Percentiles rank a stretch among this genome's conserved stretches.
These are phyloP conservation scores for Notarius lentiginosus DNA, from an alignment of 2,113 vertebrate species.

Conservation along the genomic window DNA sequence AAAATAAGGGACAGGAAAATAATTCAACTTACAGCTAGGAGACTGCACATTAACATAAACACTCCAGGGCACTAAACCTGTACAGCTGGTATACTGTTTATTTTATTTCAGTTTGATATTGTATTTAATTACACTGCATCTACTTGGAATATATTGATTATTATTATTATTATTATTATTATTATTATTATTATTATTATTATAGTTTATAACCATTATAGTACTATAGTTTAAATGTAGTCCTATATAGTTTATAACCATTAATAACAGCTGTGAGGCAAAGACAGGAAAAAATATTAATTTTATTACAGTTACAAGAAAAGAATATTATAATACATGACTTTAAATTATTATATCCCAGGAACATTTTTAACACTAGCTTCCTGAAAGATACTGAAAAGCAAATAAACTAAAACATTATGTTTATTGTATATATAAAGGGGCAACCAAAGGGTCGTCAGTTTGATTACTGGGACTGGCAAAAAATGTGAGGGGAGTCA, in stretches of 20 bases:
- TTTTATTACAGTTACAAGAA: background rate
- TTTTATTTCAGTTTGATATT: background rate
- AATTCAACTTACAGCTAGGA: background rate
- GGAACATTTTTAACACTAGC: background rate
- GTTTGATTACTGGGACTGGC: too few relatives aligned
- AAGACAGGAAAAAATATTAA: background rate
- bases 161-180: background rate
- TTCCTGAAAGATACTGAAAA: background rate
- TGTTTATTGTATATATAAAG: background rate
- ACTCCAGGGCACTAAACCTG: background rate
- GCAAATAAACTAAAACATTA: background rate
- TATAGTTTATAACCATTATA: too few relatives aligned
- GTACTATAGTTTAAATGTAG: background rate
- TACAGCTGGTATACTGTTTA: background rate
- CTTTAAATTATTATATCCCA: background rate
- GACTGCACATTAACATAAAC: background rate
- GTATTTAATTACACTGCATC: background rate
- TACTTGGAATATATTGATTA: background rate
- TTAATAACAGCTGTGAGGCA: background rate
- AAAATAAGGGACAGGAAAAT: background rate
- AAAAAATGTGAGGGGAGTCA: too few relatives aligned
- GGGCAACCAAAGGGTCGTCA: too few relatives aligned
- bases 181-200: background rate
- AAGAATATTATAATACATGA: background rate
- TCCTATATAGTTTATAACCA: background rate